A percentile compares a stretch with the other conserved stretches of the same genome.
Evolutionary conservation across 1,140 invertebrate genomes (phyloP).

Genomic region (Drosophila tristis): DNA sequence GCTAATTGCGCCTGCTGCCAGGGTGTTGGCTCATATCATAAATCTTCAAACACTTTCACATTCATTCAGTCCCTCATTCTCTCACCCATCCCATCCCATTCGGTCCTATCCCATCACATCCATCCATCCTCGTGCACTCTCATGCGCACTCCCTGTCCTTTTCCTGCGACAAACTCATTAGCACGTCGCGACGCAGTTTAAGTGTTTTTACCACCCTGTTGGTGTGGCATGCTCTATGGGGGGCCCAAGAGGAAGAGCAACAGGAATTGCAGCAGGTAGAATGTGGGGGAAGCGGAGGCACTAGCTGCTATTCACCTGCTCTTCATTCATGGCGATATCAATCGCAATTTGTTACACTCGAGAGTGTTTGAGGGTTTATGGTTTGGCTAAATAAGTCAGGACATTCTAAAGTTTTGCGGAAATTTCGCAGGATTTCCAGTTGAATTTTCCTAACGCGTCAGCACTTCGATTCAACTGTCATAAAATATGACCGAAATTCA

Average conservation of each 20-base stretch:
- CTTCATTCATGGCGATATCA: slow-evolving; percentile 57
- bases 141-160: slow-evolving; percentile 25
- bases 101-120: neutral
- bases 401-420: slow-evolving; percentile 31
- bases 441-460: neutral
- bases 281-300: slow-evolving; percentile 31
- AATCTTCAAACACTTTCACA: slow-evolving; percentile 80
- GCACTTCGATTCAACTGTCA: too few species aligned
- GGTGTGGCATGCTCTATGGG: slow-evolving; percentile 7
- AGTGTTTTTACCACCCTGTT: slow-evolving; percentile 49
- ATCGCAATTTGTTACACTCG: slow-evolving; percentile 70
- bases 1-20: slow-evolving; percentile 60
- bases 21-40: slow-evolving; percentile 72
- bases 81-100: slow-evolving; percentile 7
- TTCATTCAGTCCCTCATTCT: slow-evolving; percentile 58
- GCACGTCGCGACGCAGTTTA: slow-evolving; percentile 73
- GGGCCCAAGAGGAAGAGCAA: slow-evolving; percentile 14
- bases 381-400: slow-evolving; percentile 26
- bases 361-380: slow-evolving; percentile 11
- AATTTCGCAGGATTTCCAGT: slow-evolving; percentile 17
- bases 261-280: slow-evolving; percentile 36
- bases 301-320: slow-evolving; percentile 32
- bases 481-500: too few species aligned
- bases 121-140: slow-evolving; percentile 8
- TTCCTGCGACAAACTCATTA: slow-evolving; percentile 67